phyloP scores from a whole-genome alignment of 2,888 invertebrate species.

The Bellardia bayeri region DNA sequence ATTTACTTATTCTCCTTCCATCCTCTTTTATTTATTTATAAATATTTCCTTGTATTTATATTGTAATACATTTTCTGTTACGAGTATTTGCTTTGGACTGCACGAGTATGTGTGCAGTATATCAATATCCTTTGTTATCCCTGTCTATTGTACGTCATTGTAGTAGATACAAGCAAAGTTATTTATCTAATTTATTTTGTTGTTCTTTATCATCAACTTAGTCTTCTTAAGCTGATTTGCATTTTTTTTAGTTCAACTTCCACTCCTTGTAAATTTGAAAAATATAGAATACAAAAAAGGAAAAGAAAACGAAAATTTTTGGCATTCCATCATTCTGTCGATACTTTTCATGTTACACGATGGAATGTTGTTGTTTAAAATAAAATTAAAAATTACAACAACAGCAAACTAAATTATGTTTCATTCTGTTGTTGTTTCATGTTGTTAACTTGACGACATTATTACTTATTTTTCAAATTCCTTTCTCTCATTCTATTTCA shows the following conservation, averaged over 20 bases:
- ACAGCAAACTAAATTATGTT: constrained; percentile 45
- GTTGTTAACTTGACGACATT: constrained; percentile 61
- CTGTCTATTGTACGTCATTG: constrained; percentile 35
- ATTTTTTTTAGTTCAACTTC: constrained; percentile 76
- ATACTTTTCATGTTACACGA: constrained; percentile 58
- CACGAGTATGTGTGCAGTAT: neutral
- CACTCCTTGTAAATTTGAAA: constrained; percentile 76
- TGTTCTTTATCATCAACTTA: constrained; percentile 43
- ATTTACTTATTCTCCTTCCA: neutral
- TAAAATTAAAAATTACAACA: constrained; percentile 54
- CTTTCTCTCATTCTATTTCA: constrained; percentile 10
- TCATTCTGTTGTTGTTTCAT: neutral
- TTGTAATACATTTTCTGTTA: constrained; percentile 1
- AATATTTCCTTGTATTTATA: neutral
- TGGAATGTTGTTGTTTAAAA: constrained; percentile 64
- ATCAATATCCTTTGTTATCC: constrained; percentile 76
- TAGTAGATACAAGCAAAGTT: constrained; percentile 63
- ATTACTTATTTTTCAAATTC: constrained; percentile 44
- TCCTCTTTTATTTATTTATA: neutral
- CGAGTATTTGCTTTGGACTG: constrained; percentile 47
- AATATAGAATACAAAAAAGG: constrained; percentile 52
- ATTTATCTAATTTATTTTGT: constrained; percentile 76
- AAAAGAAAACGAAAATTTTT: constrained; percentile 9
- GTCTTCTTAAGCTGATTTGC: constrained; percentile 78
- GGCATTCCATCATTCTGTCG: constrained; percentile 48